A percentile compares a stretch with the other conserved stretches of the same genome.
These are phyloP conservation scores for Butorides virescens DNA, from an alignment of 2,113 vertebrate genomes.

Conservation along the genomic window DNA sequence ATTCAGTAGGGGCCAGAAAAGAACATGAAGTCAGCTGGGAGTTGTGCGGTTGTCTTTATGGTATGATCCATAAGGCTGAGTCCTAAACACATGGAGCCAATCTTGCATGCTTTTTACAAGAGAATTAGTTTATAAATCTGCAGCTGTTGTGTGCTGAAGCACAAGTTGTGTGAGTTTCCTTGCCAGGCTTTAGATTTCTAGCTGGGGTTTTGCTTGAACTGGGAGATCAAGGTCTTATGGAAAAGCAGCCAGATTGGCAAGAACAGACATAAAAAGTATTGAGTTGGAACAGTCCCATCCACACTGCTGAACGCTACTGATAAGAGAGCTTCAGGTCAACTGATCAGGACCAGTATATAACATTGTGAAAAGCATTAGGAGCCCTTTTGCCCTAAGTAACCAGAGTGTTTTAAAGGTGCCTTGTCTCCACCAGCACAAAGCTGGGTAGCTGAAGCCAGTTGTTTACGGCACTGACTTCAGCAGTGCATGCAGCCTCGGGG, in stretches of 20 bases:
- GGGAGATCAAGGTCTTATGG: neutral
- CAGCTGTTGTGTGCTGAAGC: neutral
- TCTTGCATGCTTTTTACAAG: neutral
- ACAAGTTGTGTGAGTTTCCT: neutral
- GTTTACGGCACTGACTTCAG: neutral
- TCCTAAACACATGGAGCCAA: neutral
- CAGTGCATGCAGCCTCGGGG: neutral
- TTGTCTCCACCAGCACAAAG: neutral
- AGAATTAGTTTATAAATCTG: neutral
- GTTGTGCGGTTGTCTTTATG: neutral
- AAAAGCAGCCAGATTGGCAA: neutral
- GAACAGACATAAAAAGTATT: neutral
- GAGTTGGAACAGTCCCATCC: neutral
- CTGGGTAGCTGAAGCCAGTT: neutral
- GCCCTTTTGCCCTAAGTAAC: neutral
- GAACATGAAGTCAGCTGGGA: neutral
- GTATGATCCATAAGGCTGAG: neutral
- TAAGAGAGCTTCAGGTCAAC: neutral
- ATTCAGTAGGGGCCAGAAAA: neutral
- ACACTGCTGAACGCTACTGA: neutral
- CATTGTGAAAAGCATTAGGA: neutral
- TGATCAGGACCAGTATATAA: neutral
- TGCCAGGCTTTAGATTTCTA: neutral
- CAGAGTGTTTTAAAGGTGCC: neutral
- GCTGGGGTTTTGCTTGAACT: neutral